Base-by-base conservation (phyloP, 1,140 invertebrate genomes). In the Lepidurus couesii region DNA sequence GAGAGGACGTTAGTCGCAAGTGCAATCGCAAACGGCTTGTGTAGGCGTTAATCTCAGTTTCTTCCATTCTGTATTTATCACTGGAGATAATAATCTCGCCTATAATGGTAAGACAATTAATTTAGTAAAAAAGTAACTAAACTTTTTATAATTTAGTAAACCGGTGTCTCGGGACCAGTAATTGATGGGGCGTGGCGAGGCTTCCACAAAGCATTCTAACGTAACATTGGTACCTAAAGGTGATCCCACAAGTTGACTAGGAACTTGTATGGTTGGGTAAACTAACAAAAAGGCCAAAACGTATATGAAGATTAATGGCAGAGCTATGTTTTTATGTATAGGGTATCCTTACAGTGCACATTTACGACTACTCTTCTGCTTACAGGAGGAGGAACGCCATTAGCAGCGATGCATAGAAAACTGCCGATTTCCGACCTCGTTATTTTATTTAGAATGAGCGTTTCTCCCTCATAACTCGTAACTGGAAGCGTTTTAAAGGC, bases 201-300 rank as follows among this genome's bases (percentile, higher is more conserved):
- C 93, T 84, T 96, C 94, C 42, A 96, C 93, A 83, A 91, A 89
- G 85, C 95, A 97, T 86, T 96, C 94, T 76, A 97, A 87, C 13
- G 91, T 91, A 78, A 97, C 93, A 84, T 95, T 91, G 80, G 92
- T 94, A 74, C 92, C 91, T 76, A 94, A 85, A n/a, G 93, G 93
- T 74, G 93, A 93, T 10, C 93, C 92, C 44, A 95, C 91, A 83
- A 95, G 87, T 87, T 95, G 93, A 88, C 94, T 95, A 45, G 93
- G 93, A 76, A 95, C 93, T 86, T 93, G 91, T 83, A 95, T 94
- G 81, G 93, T 90, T 13, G 94, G 94, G 84, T 92, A 89, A 89
- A 96, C 94, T 96, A 87, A 80, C 24, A 82, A 78, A 80, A 42
- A 80, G 75, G 7, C 16, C 45, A 77, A 77, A 44, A 34, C 26